Conservation (phyloP, 2,113 vertebrate species). For the Syngnathus typhle region DNA sequence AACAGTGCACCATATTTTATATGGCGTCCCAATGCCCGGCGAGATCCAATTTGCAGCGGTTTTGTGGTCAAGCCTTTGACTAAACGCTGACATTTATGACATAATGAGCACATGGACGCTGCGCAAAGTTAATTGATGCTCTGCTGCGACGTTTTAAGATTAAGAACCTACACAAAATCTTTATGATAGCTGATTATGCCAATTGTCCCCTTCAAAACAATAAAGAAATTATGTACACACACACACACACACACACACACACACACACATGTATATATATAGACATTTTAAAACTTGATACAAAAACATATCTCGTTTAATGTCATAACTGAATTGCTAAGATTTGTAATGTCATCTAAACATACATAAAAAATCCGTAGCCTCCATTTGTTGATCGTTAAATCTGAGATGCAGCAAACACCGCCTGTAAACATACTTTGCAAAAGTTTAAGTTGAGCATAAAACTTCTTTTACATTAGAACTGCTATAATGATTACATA, state of each 20-base stretch:
- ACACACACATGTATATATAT: too few species aligned
- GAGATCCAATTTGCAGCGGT: constrained; percentile 3
- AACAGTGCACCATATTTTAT: background rate
- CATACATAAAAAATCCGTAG: background rate
- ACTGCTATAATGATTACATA: too few species aligned
- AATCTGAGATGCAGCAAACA: background rate
- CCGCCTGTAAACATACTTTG: background rate
- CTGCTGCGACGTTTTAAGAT: background rate
- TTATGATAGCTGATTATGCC: background rate
- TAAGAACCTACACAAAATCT: background rate
- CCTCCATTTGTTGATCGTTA: background rate
- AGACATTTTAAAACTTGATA: too few species aligned
- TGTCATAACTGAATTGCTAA: too few species aligned
- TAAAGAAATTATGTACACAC: too few species aligned
- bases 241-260: too few species aligned
- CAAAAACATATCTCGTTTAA: background rate
- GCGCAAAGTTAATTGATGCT: background rate
- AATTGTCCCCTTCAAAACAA: too few species aligned
- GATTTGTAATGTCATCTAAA: background rate
- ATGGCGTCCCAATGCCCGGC: background rate
- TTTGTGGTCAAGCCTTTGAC: constrained; percentile 5
- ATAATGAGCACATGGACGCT: constrained; percentile 9
- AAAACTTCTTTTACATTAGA: too few species aligned
- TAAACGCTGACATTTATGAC: constrained; percentile 6
- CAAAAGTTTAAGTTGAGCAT: too few species aligned